phyloP scores from a whole-genome alignment of 2,113 vertebrate species.

The Vireo altiloquus region DNA sequence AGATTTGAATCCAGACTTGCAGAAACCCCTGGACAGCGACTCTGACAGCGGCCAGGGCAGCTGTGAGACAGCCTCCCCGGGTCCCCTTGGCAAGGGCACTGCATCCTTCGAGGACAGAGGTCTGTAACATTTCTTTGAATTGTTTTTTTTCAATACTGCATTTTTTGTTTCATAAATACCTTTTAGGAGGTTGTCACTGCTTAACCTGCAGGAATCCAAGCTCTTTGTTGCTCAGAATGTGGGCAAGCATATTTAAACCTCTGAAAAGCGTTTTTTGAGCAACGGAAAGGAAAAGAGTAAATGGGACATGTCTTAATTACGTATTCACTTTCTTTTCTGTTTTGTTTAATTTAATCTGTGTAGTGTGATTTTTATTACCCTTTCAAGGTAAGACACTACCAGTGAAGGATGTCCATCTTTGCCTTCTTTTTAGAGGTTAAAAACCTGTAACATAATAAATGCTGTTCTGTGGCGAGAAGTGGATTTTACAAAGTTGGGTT shows the following conservation, averaged over 20 bases:
- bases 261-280: not conserved
- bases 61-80: conserved; percentile 64
- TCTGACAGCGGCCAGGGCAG: conserved; percentile 85
- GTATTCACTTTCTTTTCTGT: not conserved
- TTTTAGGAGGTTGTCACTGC: accelerated
- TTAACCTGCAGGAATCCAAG: not conserved
- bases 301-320: not conserved
- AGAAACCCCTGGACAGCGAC: conserved; percentile 70
- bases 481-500: not conserved
- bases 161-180: not conserved
- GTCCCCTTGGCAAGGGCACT: not conserved
- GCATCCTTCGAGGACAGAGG: conserved; percentile 52
- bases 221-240: not conserved
- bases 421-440: not conserved
- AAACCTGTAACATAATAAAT: not conserved
- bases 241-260: not conserved
- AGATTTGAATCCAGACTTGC: not conserved
- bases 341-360: not conserved
- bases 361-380: not conserved
- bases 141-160: accelerated
- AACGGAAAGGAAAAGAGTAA: not conserved
- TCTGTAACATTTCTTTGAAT: conserved; percentile 14
- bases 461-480: not conserved
- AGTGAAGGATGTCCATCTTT: conserved; percentile 20
- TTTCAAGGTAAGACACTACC: not conserved